phyloP scores from a whole-genome alignment of 2,797 vertebrate species.

The Pelobates cultripes region DNA sequence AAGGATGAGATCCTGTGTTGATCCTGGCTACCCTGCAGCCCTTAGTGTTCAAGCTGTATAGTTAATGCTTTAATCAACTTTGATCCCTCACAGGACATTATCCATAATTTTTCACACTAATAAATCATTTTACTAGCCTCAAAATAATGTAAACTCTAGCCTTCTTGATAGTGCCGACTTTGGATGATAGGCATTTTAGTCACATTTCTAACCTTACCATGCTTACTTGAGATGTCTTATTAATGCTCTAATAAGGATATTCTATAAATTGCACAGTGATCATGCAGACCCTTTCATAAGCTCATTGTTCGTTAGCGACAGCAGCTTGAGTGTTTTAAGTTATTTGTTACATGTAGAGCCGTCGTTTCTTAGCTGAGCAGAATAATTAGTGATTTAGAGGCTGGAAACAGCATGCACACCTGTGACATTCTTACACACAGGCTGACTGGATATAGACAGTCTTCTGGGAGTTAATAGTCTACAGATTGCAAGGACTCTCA shows the following conservation, averaged over 20 bases:
- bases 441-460: slow-evolving; percentile 10
- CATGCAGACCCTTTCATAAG: not conserved
- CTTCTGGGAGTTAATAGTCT: slow-evolving; percentile 29
- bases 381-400: slow-evolving; percentile 41
- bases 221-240: too few species aligned
- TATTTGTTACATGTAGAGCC: not conserved
- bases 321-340: slow-evolving; percentile 36
- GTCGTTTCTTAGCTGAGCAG: slow-evolving; percentile 20
- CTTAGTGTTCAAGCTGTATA: too few species aligned
- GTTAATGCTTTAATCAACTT: too few species aligned
- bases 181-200: too few species aligned
- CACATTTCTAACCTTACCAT: too few species aligned
- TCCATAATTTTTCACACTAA: too few species aligned
- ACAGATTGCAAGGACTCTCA: slow-evolving; percentile 5
- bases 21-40: too few species aligned
- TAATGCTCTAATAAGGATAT: not conserved
- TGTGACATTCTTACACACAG: slow-evolving; percentile 39
- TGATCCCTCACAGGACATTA: too few species aligned
- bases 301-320: slow-evolving; percentile 24
- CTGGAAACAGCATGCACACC: slow-evolving; percentile 22
- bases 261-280: not conserved
- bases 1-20: too few species aligned
- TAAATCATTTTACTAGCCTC: too few species aligned
- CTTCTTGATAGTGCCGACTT: too few species aligned
- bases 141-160: too few species aligned